phyloP scores from a whole-genome alignment of 2,113 vertebrate genomes.

The Neogobius melanostomus region DNA sequence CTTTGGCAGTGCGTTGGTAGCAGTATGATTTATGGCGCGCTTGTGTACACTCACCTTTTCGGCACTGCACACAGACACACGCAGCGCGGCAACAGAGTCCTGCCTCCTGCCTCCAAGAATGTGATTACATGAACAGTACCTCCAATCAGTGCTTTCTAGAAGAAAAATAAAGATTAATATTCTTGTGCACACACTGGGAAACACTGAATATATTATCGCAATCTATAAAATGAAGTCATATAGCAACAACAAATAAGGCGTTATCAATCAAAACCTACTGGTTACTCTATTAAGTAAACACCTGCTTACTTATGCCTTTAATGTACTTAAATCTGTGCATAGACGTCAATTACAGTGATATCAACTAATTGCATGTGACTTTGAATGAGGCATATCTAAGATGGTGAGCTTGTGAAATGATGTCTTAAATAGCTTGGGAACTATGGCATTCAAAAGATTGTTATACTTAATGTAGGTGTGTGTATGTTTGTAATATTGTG shows the following conservation, averaged over 20 bases:
- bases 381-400: too few relatives aligned
- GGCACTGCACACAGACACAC: slow-evolving; percentile 50
- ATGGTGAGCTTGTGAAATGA: not conserved
- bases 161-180: slow-evolving; percentile 65
- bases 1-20: slow-evolving; percentile 38
- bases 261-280: slow-evolving; percentile 21
- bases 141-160: slow-evolving; percentile 39
- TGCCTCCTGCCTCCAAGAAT: slow-evolving; percentile 59
- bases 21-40: slow-evolving; percentile 61
- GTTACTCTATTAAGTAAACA: slow-evolving; percentile 45
- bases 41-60: slow-evolving; percentile 52
- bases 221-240: slow-evolving; percentile 58
- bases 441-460: too few relatives aligned
- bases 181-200: slow-evolving; percentile 59
- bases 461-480: too few relatives aligned
- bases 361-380: not conserved
- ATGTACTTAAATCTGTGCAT: slow-evolving; percentile 8
- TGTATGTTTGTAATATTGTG: not conserved
- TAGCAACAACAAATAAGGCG: slow-evolving; percentile 30
- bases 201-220: slow-evolving; percentile 59
- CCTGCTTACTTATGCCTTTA: slow-evolving; percentile 14
- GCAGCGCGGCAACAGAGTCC: slow-evolving; percentile 57
- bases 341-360: not conserved
- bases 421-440: not conserved
- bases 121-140: slow-evolving; percentile 75